Evolutionary conservation across 1,140 invertebrate genomes (phyloP).

Genomic region (Muscidifurax raptorellus): DNA sequence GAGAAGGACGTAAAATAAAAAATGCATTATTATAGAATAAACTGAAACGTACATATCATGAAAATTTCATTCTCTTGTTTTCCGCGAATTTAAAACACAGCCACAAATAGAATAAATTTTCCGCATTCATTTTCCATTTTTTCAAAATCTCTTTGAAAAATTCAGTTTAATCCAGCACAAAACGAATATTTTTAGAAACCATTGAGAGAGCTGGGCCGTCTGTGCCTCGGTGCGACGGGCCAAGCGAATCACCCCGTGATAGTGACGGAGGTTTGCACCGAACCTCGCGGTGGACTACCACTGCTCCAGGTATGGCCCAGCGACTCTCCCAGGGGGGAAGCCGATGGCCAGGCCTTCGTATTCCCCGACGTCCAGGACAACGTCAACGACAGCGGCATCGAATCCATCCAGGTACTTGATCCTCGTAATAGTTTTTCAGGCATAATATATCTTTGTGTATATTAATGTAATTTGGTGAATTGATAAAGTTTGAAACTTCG

Average conservation of each 20-base stretch:
- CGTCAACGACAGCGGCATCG: conserved; percentile 78
- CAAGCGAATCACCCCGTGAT: conserved; percentile 55
- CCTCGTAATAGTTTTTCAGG: background rate
- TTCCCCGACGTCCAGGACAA: conserved; percentile 75
- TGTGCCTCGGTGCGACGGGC: conserved; percentile 74
- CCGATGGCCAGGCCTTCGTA: conserved; percentile 81
- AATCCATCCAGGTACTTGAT: conserved; percentile 80
- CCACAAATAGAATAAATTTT: too few relatives aligned
- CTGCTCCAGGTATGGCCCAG: conserved; percentile 81
- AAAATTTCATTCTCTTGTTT: too few relatives aligned
- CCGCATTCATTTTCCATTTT: too few relatives aligned
- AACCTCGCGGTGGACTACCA: conserved; percentile 74
- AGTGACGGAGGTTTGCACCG: conserved; percentile 64
- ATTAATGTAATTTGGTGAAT: background rate
- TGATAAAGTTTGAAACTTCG: background rate
- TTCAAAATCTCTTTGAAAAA: too few relatives aligned
- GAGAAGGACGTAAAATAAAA: too few relatives aligned
- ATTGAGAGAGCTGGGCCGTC: conserved; percentile 76
- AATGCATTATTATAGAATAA: too few relatives aligned
- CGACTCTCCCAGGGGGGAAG: conserved; percentile 82
- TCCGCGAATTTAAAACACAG: too few relatives aligned
- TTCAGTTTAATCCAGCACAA: too few relatives aligned
- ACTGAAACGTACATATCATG: too few relatives aligned
- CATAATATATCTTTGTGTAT: background rate
- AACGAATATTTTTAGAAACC: conserved; percentile 72